Evolutionary conservation across 2,113 vertebrate genomes (phyloP).

Genomic region (Myiozetetes cayanensis): DNA sequence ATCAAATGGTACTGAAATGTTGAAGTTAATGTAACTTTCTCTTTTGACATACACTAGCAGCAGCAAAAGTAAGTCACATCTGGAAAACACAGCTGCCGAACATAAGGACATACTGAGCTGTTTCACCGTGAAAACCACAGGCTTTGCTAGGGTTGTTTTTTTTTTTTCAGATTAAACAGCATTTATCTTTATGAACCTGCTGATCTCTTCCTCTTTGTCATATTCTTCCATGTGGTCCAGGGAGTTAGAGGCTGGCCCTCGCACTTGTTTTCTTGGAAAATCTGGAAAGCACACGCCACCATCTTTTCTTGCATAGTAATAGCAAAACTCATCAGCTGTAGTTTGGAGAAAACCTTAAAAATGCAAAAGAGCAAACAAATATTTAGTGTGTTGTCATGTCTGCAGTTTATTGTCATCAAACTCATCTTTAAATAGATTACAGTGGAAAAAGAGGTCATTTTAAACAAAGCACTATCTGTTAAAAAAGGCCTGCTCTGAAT

Average conservation of each 20-base stretch:
- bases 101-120: conserved; percentile 54
- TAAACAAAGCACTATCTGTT: conserved; percentile 1
- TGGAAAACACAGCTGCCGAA: conserved; percentile 65
- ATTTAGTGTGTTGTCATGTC: conserved; percentile 44
- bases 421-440: conserved; percentile 8
- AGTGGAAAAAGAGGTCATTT: not conserved
- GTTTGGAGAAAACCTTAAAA: conserved; percentile 94
- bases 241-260: conserved; percentile 94
- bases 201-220: conserved; percentile 91
- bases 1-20: conserved; percentile 34
- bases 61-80: conserved; percentile 62
- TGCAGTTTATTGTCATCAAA: not conserved
- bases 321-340: conserved; percentile 97
- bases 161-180: conserved; percentile 63
- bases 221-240: conserved; percentile 90
- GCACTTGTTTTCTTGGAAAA: conserved; percentile 92
- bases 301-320: conserved; percentile 90
- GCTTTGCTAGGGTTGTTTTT: not conserved
- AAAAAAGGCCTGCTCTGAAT: not conserved
- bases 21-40: conserved; percentile 39
- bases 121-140: conserved; percentile 71
- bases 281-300: conserved; percentile 94
- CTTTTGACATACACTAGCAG: not conserved
- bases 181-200: conserved; percentile 88
- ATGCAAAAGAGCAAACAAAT: conserved; percentile 65